Conservation (phyloP, 2,113 vertebrate genomes). For the Callithrix jacchus region DNA sequence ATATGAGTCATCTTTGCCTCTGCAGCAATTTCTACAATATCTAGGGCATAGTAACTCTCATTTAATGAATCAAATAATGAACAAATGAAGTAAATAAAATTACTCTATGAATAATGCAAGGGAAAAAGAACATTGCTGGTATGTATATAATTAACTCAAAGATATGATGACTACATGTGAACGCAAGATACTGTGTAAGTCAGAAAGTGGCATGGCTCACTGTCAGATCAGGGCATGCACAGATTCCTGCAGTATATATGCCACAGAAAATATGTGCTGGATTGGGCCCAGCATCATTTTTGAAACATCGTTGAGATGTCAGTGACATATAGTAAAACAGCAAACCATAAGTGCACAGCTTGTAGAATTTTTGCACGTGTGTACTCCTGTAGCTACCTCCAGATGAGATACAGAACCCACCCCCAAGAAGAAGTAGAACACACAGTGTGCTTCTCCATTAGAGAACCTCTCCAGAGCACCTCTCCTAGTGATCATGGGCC, state of each 20-base stretch:
- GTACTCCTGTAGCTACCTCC: accelerated
- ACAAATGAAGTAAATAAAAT: slow-evolving; percentile 51
- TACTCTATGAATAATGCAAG: slow-evolving; percentile 59
- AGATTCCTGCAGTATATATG: accelerated
- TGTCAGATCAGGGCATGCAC: not conserved
- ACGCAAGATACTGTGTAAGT: not conserved
- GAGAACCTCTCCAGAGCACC: accelerated
- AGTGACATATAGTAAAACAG: not conserved
- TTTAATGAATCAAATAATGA: slow-evolving; percentile 17
- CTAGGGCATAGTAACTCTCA: not conserved
- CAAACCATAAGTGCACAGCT: accelerated
- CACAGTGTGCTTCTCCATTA: too few species aligned
- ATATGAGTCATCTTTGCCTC: not conserved
- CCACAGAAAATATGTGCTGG: accelerated
- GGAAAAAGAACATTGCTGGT: slow-evolving; percentile 10
- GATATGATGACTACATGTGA: not conserved
- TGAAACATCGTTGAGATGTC: not conserved
- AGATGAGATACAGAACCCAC: accelerated
- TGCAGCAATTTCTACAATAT: not conserved
- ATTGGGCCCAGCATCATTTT: not conserved
- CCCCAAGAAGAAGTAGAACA: accelerated
- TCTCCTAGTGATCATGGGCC: accelerated
- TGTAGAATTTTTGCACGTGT: too few species aligned
- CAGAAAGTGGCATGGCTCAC: accelerated
- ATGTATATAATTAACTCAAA: not conserved